These are phyloP conservation scores for Euborellia annulipes DNA, from an alignment of 1,140 invertebrate species.

Conservation along the genomic window DNA sequence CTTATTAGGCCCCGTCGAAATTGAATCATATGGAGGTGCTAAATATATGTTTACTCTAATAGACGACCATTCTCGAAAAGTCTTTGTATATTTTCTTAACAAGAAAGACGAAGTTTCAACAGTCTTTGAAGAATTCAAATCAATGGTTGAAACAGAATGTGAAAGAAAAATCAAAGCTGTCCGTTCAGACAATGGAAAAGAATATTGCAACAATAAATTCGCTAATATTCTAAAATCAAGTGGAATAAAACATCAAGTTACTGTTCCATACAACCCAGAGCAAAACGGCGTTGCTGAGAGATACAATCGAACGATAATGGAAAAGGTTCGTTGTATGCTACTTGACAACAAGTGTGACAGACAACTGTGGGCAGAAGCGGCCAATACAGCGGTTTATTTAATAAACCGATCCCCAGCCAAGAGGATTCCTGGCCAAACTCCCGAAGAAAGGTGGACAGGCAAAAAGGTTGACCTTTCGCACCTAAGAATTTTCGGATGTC, in stretches of 20 bases:
- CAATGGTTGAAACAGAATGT: background rate
- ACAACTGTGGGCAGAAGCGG: conserved; percentile 27
- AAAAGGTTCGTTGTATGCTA: conserved; percentile 24
- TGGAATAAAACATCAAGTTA: conserved; percentile 18
- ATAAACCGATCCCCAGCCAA: conserved; percentile 21
- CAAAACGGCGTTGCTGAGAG: conserved; percentile 29
- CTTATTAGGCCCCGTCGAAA: no score
- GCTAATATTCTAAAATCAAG: conserved; percentile 3
- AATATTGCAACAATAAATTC: background rate
- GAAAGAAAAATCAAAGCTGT: background rate
- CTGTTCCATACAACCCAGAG: conserved; percentile 22
- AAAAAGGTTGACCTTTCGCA: conserved; percentile 19
- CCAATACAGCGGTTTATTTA: conserved; percentile 27
- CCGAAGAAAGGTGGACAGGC: conserved; percentile 20
- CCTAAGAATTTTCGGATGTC: conserved; percentile 22
- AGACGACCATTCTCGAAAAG: conserved; percentile 25
- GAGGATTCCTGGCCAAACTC: conserved; percentile 12
- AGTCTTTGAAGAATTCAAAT: conserved; percentile 18
- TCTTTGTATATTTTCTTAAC: conserved; percentile 26
- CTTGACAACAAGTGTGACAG: conserved; percentile 19
- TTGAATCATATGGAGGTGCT: conserved; percentile 25
- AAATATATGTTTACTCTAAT: conserved; percentile 29
- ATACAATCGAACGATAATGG: conserved; percentile 25
- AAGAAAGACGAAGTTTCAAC: conserved; percentile 25
- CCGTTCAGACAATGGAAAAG: background rate